Evolutionary conservation across 2,888 invertebrate genomes (phyloP), one percentile per base, ranked within the genome.

Genomic region (Drosophila testacea): DNA sequence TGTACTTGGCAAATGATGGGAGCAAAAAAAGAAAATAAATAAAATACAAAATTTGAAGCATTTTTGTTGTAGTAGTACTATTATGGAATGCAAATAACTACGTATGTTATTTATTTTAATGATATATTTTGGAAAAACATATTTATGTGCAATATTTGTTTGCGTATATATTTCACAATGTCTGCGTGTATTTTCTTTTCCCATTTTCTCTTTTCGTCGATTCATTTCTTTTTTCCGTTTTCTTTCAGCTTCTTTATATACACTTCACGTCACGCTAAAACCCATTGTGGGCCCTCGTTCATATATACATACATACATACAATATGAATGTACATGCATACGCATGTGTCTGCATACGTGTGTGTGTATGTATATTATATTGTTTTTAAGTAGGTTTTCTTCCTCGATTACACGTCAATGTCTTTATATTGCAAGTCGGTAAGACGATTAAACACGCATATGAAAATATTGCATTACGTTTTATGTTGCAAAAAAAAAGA

Each of bases 221-320:
- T 77, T 80, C 71, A 80, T 71, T 74, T 72, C 65, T 69, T 71
- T 75, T 72, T 69, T 73, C 50, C 38, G 46, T 68, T 69, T 56
- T 50, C 54, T 68, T 73, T 72, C 41, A 56, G 62, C 63, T 68
- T 69, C 61, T 71, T 70, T 78, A 73, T 87, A 78, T 73, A 76
- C 84, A 84, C 88, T 83, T 83, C 83, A 83, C 83, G 88, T 87
- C 83, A 83, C 83, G 81, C 81, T 74, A 62, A 70, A 77, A 66
- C 78, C 81, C 74, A 69, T 73, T 77, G 73, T 69, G 70, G 68
- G 73, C 71, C 63, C 60, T 69, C 61, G 62, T 77, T 69, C 61
- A 59, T 77, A 64, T 52, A 61, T 62, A 60, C 52, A 52, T 32
- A 60, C 59, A 50, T 9, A 69, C 57, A 63, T 34, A 60, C 52